Evolutionary conservation across 2,888 invertebrate species (phyloP), one percentile per base, ranked within the genome.

Genomic region (Drosophila kambysellisi): DNA sequence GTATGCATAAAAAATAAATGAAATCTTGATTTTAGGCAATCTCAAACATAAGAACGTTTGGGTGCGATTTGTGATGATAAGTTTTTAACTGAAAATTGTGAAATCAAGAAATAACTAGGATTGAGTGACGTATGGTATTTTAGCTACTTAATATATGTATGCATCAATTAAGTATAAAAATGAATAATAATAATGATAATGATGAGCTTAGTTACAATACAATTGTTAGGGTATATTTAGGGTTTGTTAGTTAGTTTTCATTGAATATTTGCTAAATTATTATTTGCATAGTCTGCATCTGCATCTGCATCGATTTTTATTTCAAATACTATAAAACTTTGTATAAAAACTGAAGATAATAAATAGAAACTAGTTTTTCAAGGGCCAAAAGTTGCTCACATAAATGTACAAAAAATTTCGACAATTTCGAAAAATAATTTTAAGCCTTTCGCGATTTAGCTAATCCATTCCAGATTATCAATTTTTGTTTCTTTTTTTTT

Each of bases 351-450:
- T 58, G 62, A 79, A 79, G 43, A 58, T 41, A 54, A 39, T 25
- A 29, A 37, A 70, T 70, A 51, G 70, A 75, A 70, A 70, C 66
- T 57, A 57, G 50, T 37, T 56, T 60, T 11, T 78, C 20, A 76
- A 78, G 78, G 78, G 67, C 76, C 76, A 76, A 78, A 76, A 78
- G 60, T 78, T 78, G 76, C 73, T 78, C 73, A 77, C 59, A 41
- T 76, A 67, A 78, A 41, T 67, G 52, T 73, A 56, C 43, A 79
- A 78, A 79, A 77, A 76, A 76, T 59, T 67, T 64, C 52, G 81
- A 80, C 64, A 78, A 80, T 78, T 78, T 78, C 81, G 77, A 86
- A 90, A 88, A 88, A 90, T 89, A 89, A 79, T 82, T 74, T 56
- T 74, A 82, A 73, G 78, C 89, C 71, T 81, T 81, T 82, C 59